Evolutionary conservation across 30 jellyfish, hydroid and myxozoan species (phyloP), one percentile per base, ranked within the genome.

Genomic region (Chrysaora quinquecirrha): DNA sequence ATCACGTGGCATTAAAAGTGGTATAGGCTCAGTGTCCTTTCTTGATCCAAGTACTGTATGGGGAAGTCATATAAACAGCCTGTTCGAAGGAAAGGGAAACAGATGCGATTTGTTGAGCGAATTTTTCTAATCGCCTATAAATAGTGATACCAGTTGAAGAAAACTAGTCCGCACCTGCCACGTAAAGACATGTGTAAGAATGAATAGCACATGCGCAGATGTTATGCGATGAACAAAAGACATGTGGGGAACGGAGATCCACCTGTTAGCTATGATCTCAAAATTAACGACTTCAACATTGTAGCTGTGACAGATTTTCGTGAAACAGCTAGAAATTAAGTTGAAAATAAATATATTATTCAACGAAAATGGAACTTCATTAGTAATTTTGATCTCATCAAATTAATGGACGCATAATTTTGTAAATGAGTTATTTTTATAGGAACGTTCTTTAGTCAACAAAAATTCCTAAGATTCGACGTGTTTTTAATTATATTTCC

Each of bases 181-280:
- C 88, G 88, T 76, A 76, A 76, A 33, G 78, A 34, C 52, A 28
- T 27, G 23, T 22, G 20, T 28, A 3, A 24, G 4, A 49, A 29
- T 12, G 33, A 24, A 27, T 56, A 14, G 76, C 78, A 82, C 92
- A 82, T 82, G 92, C 92, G 92, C 92, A 82, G 92, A 78, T 82
- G 80, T 58, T 65, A 14, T 65, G 11, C 32, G 68, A 62, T 16
- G 85, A 82, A 82, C 92, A 82, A 82, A 67, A 60, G 48, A 47
- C 92, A 69, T 82, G 92, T 82, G 92, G 92, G 78, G 9, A 69
- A 67, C 33, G 34, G 58, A 1, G 14, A 30, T 67, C 92, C 92
- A 82, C 92, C 92, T 82, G 92, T 69, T 38, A 30, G 69, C 54
- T 20, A 34, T 29, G 60, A 54, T 76, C 52, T 34, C 24, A 47